These are phyloP conservation scores for Artibeus jamaicensis DNA, from an alignment of 2,797 vertebrate genomes.

Conservation along the genomic window DNA sequence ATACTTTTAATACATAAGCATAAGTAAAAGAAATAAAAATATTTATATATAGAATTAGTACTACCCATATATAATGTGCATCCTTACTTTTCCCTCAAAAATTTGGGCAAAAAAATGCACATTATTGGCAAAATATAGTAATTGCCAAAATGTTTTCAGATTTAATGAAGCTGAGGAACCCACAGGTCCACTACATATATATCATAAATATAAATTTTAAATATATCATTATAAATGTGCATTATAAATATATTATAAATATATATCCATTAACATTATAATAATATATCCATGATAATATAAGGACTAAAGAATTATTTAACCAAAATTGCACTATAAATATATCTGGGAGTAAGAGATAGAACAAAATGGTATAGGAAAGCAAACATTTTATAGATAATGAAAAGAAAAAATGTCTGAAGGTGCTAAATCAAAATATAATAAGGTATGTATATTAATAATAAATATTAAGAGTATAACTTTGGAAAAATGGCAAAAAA, in stretches of 20 bases:
- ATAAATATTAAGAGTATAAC: neutral
- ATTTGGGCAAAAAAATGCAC: too few relatives aligned
- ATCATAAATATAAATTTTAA: too few relatives aligned
- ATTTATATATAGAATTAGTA: too few relatives aligned
- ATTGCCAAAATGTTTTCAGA: neutral
- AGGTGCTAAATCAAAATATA: neutral
- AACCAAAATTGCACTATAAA: neutral
- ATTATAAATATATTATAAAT: neutral
- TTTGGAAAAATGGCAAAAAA: neutral
- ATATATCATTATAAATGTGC: too few relatives aligned
- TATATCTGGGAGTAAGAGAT: neutral
- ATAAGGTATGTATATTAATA: neutral
- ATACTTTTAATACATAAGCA: too few relatives aligned
- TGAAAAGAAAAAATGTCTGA: neutral
- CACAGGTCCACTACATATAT: neutral
- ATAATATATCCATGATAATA: neutral
- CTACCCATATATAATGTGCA: too few relatives aligned
- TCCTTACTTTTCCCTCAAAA: too few relatives aligned
- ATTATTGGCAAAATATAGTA: too few relatives aligned
- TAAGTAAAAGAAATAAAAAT: too few relatives aligned
- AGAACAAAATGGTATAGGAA: neutral
- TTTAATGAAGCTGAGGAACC: neutral
- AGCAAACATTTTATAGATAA: neutral
- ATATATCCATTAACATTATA: neutral
- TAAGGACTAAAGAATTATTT: constrained; percentile 26